phyloP scores from a whole-genome alignment of 2,113 vertebrate genomes.

The Suricata suricatta region DNA sequence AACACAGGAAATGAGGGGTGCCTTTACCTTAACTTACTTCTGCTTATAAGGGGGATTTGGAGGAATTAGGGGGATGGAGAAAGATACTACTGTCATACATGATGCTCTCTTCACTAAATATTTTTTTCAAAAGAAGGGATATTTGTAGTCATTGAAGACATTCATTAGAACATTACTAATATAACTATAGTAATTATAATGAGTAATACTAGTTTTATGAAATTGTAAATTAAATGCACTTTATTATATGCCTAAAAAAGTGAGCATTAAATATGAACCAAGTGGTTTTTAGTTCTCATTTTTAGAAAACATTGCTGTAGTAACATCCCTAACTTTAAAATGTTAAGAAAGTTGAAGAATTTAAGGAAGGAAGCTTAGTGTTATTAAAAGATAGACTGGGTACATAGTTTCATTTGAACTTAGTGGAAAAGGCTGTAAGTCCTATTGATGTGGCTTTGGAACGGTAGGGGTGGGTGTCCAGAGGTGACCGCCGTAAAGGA shows the following conservation, averaged over 20 bases:
- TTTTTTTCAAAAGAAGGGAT: neutral
- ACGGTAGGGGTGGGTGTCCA: too few species aligned
- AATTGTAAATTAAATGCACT: slow-evolving; percentile 71
- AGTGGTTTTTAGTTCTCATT: slow-evolving; percentile 32
- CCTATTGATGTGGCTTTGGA: neutral
- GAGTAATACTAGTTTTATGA: slow-evolving; percentile 58
- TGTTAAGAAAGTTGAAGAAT: slow-evolving; percentile 58
- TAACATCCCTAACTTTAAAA: slow-evolving; percentile 66
- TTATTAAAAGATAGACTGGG: neutral
- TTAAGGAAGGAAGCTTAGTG: slow-evolving; percentile 45
- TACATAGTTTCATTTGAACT: neutral
- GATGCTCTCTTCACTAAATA: neutral
- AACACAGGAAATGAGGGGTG: neutral
- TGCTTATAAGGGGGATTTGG: neutral
- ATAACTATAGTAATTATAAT: slow-evolving; percentile 30
- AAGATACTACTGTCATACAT: neutral
- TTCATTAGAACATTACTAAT: slow-evolving; percentile 60
- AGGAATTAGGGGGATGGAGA: neutral
- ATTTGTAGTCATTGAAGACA: slow-evolving; percentile 39
- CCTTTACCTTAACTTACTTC: neutral
- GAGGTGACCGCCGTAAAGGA: too few species aligned
- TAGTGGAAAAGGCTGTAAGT: neutral
- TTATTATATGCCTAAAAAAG: slow-evolving; percentile 61
- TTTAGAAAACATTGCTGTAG: slow-evolving; percentile 68
- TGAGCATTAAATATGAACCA: slow-evolving; percentile 67